Conservation (phyloP, 2,797 vertebrate species). For the Spinibarbus caldwelli region DNA sequence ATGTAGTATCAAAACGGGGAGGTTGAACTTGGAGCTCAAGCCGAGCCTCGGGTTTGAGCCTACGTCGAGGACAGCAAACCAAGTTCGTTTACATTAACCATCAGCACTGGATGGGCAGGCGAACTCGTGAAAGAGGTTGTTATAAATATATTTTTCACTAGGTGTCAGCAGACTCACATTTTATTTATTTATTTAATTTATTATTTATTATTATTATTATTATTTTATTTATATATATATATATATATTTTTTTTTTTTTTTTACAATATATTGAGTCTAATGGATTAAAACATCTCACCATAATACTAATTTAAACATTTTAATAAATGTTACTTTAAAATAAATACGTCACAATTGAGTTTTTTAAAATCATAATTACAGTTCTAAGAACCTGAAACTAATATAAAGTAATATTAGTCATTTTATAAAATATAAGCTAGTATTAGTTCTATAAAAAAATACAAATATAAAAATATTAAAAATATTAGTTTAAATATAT, state of each 20-base stretch:
- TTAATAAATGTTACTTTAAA: background rate
- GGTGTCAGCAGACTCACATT: slow-evolving; percentile 22
- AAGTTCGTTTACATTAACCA: background rate
- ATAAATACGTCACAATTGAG: background rate
- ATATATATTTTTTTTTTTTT: background rate
- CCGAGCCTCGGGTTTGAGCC: background rate
- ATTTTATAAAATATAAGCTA: background rate
- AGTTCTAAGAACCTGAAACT: background rate
- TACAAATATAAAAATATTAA: background rate
- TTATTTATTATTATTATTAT: no score
- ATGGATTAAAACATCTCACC: background rate
- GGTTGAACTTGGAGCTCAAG: no score
- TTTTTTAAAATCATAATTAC: background rate
- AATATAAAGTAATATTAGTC: background rate
- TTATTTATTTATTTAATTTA: background rate
- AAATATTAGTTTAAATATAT: background rate
- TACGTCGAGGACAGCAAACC: background rate
- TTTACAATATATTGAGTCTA: background rate
- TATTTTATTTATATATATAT: no score
- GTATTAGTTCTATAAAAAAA: background rate
- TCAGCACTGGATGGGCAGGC: background rate
- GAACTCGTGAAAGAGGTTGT: background rate
- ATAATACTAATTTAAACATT: background rate
- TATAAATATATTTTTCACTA: slow-evolving; percentile 10
- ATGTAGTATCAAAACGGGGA: no score